phyloP scores from a whole-genome alignment of 2,888 invertebrate species.

The Chironomus tentans region DNA sequence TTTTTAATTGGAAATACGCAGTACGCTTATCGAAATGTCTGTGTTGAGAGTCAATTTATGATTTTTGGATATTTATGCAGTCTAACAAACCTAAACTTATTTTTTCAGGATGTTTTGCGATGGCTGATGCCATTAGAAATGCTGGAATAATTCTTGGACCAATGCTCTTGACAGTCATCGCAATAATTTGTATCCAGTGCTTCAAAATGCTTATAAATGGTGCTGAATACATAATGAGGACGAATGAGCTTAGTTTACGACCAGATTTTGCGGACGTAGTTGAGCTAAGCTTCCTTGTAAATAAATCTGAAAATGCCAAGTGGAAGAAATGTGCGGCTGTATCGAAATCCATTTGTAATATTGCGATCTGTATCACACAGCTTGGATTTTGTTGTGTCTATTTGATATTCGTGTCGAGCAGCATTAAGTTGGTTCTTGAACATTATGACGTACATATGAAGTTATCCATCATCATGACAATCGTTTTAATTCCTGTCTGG shows the following conservation, averaged over 20 bases:
- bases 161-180: slow-evolving; percentile 66
- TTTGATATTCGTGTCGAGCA: slow-evolving; percentile 59
- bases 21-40: too few relatives aligned
- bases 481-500: not conserved
- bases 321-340: slow-evolving; percentile 51
- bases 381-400: slow-evolving; percentile 97
- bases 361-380: slow-evolving; percentile 90
- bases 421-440: not conserved
- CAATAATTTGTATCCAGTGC: slow-evolving; percentile 80
- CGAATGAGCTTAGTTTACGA: slow-evolving; percentile 48
- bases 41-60: too few relatives aligned
- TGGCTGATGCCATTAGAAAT: slow-evolving; percentile 90
- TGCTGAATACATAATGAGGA: slow-evolving; percentile 55
- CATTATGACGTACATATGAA: not conserved
- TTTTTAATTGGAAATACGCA: too few relatives aligned
- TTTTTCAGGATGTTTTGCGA: slow-evolving; percentile 69
- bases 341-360: slow-evolving; percentile 66
- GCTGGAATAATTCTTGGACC: slow-evolving; percentile 80
- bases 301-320: slow-evolving; percentile 46
- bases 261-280: slow-evolving; percentile 77
- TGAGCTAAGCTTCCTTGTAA: slow-evolving; percentile 66
- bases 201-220: slow-evolving; percentile 81
- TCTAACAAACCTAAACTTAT: too few relatives aligned
- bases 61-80: too few relatives aligned
- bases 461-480: not conserved